These are phyloP conservation scores for Cherax destructor DNA, from an alignment of 1,140 invertebrate genomes.

Conservation along the genomic window DNA sequence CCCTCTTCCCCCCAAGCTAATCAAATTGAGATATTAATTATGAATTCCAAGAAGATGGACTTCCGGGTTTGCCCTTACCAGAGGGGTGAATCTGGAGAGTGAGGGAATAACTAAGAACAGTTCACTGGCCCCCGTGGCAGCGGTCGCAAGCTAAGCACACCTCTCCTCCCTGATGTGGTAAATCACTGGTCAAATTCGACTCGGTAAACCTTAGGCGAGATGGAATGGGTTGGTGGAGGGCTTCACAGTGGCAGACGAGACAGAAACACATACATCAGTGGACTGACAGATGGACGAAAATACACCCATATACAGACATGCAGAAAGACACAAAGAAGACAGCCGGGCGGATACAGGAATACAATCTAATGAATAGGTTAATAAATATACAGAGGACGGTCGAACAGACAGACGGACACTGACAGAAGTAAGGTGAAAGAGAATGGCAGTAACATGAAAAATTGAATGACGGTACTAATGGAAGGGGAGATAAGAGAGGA, in stretches of 20 bases:
- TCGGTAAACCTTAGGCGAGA: background rate
- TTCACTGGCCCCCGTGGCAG: background rate
- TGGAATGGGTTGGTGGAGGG: background rate
- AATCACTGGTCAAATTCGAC: background rate
- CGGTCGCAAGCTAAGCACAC: background rate
- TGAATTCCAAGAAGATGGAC: background rate
- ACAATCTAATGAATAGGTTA: too few species aligned
- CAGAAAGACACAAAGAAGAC: background rate
- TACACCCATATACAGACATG: constrained; percentile 3
- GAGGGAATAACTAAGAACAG: background rate
- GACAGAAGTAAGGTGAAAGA: background rate
- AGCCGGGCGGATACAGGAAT: too few species aligned
- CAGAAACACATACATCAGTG: background rate
- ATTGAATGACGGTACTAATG: background rate
- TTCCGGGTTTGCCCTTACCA: background rate
- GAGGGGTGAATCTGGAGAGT: background rate
- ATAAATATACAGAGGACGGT: background rate
- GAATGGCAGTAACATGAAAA: background rate
- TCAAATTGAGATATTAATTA: background rate
- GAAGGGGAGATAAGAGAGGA: background rate
- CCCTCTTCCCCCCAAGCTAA: background rate
- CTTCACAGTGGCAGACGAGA: background rate
- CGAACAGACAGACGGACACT: background rate
- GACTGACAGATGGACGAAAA: constrained; percentile 24
- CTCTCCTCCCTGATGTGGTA: background rate